These are phyloP conservation scores for Pomatorhinus ruficollis DNA, from an alignment of 2,113 vertebrate genomes.

Conservation along the genomic window DNA sequence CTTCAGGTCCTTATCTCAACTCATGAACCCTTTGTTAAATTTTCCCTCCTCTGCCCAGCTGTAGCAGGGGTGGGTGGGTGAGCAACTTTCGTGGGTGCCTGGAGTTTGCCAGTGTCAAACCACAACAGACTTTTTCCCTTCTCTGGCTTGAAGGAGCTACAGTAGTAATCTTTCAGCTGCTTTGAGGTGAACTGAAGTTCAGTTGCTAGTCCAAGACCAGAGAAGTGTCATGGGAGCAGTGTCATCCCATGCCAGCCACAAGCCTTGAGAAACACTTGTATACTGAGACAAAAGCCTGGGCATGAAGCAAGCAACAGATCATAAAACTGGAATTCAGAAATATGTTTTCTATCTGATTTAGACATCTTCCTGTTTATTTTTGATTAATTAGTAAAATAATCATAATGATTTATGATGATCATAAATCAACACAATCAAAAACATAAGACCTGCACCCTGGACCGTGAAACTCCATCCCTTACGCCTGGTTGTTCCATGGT, in stretches of 20 bases:
- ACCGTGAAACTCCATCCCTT: not conserved
- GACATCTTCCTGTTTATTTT: not conserved
- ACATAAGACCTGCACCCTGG: not conserved
- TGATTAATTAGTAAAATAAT: not conserved
- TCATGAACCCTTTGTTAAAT: not conserved
- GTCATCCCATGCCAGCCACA: not conserved
- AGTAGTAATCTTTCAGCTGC: not conserved
- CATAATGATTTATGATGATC: not conserved
- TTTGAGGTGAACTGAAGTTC: not conserved
- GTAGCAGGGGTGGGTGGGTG: not conserved
- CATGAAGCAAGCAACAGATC: not conserved
- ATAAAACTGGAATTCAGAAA: not conserved
- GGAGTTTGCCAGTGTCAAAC: not conserved
- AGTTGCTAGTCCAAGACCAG: not conserved
- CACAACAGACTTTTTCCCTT: not conserved
- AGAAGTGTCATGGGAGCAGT: not conserved
- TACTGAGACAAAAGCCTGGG: not conserved
- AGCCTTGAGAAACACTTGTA: not conserved
- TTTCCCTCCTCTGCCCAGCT: not conserved
- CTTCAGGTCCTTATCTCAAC: accelerated
- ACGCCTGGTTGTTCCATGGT: accelerated
- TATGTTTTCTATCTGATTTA: not conserved
- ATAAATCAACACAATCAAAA: not conserved
- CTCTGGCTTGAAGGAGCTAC: not conserved
- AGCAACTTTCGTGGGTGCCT: accelerated